These are phyloP conservation scores for Ianthella basta DNA, from an alignment of 37 sponge, comb jelly and placozoan species.

Conservation along the genomic window DNA sequence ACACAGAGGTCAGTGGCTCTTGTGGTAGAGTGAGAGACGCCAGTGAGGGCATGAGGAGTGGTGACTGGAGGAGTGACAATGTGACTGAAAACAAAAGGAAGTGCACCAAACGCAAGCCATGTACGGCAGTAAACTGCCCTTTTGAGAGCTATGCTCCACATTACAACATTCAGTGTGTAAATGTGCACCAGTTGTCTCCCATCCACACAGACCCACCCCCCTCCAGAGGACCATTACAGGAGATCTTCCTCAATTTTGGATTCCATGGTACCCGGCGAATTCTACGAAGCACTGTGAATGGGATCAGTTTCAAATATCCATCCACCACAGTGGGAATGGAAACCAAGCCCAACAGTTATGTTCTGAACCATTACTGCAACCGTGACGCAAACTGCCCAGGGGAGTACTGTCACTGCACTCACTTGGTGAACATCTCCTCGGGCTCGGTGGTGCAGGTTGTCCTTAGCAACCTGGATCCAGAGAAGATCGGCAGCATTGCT, in stretches of 20 bases:
- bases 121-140: conserved; percentile 83
- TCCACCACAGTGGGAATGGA: neutral
- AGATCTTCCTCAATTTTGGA: conserved; percentile 57
- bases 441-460: conserved; percentile 31
- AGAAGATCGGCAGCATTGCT: conserved; percentile 13
- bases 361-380: neutral
- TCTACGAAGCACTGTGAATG: conserved; percentile 25
- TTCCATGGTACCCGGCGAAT: conserved; percentile 3
- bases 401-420: conserved; percentile 41
- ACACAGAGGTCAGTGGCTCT: neutral
- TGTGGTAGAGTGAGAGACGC: neutral
- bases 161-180: conserved; percentile 55
- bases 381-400: neutral
- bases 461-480: conserved; percentile 8
- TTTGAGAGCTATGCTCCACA: conserved; percentile 47
- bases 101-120: conserved; percentile 12
- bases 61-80: neutral
- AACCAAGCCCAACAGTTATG: neutral
- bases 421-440: conserved; percentile 16
- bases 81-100: too few species aligned
- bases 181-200: conserved; percentile 40
- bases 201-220: conserved; percentile 37
- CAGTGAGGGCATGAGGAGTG: conserved; percentile 1
- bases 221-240: neutral
- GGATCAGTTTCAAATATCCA: conserved; percentile 31